phyloP scores from a whole-genome alignment of 2,797 vertebrate genomes.

The Percopsis omiscomaycus region DNA sequence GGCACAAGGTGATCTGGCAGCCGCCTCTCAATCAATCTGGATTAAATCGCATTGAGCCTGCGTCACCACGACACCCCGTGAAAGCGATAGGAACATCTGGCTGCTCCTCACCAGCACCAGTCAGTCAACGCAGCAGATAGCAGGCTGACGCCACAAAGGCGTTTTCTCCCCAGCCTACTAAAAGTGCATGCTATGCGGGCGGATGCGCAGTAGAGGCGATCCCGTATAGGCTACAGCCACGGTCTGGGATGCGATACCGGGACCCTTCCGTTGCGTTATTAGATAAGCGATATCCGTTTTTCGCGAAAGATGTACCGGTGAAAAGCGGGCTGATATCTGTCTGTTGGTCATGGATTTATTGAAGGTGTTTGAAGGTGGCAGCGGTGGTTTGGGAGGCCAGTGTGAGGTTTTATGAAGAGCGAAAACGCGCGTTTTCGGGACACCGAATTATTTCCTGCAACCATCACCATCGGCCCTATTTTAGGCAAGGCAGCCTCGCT shows the following conservation, averaged over 20 bases:
- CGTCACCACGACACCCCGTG: constrained; percentile 38
- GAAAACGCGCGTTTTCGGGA: constrained; percentile 66
- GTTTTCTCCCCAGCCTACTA: constrained; percentile 68
- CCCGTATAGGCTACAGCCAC: constrained; percentile 63
- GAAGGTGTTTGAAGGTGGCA: constrained; percentile 58
- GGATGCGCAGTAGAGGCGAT: constrained; percentile 80
- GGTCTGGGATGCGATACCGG: constrained; percentile 40
- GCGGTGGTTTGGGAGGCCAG: constrained; percentile 62
- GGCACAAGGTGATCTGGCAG: constrained; percentile 52
- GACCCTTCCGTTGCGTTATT: constrained; percentile 41
- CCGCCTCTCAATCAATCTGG: constrained; percentile 73
- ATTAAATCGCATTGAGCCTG: constrained; percentile 63
- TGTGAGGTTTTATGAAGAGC: constrained; percentile 53
- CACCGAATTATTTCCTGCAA: constrained; percentile 63
- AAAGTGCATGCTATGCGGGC: constrained; percentile 71
- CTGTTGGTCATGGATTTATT: constrained; percentile 65
- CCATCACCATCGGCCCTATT: constrained; percentile 46
- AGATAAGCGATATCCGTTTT: constrained; percentile 42
- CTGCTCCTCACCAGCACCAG: constrained; percentile 57
- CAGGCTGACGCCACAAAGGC: constrained; percentile 75
- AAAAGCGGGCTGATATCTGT: constrained; percentile 39
- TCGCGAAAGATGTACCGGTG: constrained; percentile 21
- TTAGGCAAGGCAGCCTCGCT: constrained; percentile 43
- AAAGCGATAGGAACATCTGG: constrained; percentile 75
- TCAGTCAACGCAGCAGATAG: constrained; percentile 52